phyloP scores from a whole-genome alignment of 2,113 vertebrate species.

The Solea senegalensis region DNA sequence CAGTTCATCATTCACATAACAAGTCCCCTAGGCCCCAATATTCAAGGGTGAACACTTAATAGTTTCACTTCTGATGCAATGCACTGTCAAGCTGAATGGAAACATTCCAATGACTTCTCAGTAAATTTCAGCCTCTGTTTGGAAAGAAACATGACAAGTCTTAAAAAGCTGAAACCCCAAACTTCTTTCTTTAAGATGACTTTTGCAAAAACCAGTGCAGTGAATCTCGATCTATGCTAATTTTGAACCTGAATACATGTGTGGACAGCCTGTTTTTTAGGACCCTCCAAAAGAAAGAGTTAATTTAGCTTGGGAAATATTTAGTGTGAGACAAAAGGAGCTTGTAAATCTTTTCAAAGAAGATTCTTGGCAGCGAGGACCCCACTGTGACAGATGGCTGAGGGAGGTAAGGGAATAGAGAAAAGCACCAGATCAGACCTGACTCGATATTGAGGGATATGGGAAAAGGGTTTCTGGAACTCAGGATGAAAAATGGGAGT shows the following conservation, averaged over 20 bases:
- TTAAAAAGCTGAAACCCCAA: no score
- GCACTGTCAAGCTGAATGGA: no score
- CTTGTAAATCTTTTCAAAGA: conserved; percentile 63
- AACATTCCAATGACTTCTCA: no score
- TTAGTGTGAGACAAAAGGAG: conserved; percentile 45
- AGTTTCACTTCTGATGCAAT: conserved; percentile 26
- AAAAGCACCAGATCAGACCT: conserved; percentile 67
- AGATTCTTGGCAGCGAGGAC: conserved; percentile 61
- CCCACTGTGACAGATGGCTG: conserved; percentile 77
- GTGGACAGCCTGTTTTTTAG: conserved; percentile 1
- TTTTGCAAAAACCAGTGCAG: not conserved
- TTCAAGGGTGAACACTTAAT: conserved; percentile 35
- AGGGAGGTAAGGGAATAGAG: conserved; percentile 70
- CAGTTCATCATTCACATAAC: conserved; percentile 45
- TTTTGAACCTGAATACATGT: not conserved
- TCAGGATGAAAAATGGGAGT: conserved; percentile 46
- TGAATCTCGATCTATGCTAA: not conserved
- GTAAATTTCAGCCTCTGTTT: not conserved
- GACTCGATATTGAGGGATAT: conserved; percentile 59
- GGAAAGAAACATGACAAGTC: not conserved
- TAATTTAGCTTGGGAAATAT: conserved; percentile 38
- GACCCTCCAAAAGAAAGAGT: conserved; percentile 31
- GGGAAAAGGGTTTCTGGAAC: conserved; percentile 61
- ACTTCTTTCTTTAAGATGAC: no score
- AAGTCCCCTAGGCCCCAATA: conserved; percentile 15